These are phyloP conservation scores for Lasioglossum marginatum DNA, from an alignment of 2,888 invertebrate genomes.

Conservation along the genomic window DNA sequence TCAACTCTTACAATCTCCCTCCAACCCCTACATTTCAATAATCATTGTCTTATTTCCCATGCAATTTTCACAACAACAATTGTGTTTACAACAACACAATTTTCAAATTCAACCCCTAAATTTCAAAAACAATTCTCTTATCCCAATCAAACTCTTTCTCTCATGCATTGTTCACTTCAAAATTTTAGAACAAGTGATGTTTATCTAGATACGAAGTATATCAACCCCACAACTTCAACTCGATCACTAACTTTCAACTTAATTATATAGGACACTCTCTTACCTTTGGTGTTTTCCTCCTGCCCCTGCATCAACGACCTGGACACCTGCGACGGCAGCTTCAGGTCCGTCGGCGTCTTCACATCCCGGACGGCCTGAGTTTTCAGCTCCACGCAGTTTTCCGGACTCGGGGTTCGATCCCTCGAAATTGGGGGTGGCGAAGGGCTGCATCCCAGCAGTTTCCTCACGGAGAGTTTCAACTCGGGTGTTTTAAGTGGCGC, in stretches of 20 bases:
- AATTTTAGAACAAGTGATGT: neutral
- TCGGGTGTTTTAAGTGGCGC: slow-evolving; percentile 77
- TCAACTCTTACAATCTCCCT: neutral
- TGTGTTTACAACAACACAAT: no score
- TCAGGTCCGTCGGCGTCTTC: slow-evolving; percentile 56
- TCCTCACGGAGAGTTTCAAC: slow-evolving; percentile 80
- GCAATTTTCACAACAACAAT: no score
- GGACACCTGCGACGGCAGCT: slow-evolving; percentile 62
- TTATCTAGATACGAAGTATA: neutral
- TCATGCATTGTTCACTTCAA: neutral
- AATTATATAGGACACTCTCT: slow-evolving; percentile 14
- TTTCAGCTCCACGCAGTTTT: slow-evolving; percentile 61
- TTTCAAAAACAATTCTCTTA: no score
- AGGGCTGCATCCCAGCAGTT: slow-evolving; percentile 80
- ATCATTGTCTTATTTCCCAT: no score
- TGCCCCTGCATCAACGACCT: slow-evolving; percentile 57
- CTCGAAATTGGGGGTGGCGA: slow-evolving; percentile 77
- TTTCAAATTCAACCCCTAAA: no score
- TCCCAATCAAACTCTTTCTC: no score
- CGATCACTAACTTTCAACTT: neutral
- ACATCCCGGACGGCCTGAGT: slow-evolving; percentile 41
- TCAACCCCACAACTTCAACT: neutral
- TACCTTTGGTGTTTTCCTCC: slow-evolving; percentile 66
- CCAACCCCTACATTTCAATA: neutral
- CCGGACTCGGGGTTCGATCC: slow-evolving; percentile 71